Conservation (phyloP, 1,140 invertebrate species). For the Polypedilum pembai region DNA sequence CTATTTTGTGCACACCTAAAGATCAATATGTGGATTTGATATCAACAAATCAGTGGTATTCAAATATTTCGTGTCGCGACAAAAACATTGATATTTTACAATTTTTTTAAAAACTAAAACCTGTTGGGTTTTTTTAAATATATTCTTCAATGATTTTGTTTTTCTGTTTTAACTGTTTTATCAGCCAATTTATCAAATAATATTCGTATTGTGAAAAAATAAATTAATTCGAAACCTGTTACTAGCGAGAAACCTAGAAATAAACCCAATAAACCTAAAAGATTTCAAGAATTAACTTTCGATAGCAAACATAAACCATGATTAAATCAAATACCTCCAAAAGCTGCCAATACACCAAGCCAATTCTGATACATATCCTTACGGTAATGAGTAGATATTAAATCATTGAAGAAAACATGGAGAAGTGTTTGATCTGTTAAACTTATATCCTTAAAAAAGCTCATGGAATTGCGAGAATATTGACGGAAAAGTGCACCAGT, state of each 20-base stretch:
- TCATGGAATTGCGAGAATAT: constrained; percentile 39
- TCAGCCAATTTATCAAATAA: constrained; percentile 39
- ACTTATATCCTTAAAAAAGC: constrained; percentile 44
- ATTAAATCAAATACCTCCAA: constrained; percentile 1
- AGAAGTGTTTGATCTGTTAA: constrained; percentile 48
- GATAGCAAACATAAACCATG: constrained; percentile 29
- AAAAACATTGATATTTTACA: too few relatives aligned
- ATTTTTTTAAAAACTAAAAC: too few relatives aligned
- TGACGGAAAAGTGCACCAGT: constrained; percentile 45
- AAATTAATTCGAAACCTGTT: constrained; percentile 55
- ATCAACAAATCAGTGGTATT: too few relatives aligned
- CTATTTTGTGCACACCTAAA: too few relatives aligned
- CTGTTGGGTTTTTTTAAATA: too few relatives aligned
- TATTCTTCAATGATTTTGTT: too few relatives aligned
- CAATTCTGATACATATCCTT: constrained; percentile 53
- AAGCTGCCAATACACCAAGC: constrained; percentile 41
- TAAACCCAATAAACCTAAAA: constrained; percentile 53
- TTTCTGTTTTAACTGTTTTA: not conserved
- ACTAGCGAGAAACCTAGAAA: constrained; percentile 63
- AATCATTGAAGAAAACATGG: constrained; percentile 55
- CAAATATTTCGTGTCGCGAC: too few relatives aligned
- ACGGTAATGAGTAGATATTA: constrained; percentile 51
- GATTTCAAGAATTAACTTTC: constrained; percentile 31
- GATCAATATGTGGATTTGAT: too few relatives aligned
- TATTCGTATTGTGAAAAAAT: constrained; percentile 52